Base-by-base conservation (phyloP, 2,113 vertebrate genomes). In the Martes martes region DNA sequence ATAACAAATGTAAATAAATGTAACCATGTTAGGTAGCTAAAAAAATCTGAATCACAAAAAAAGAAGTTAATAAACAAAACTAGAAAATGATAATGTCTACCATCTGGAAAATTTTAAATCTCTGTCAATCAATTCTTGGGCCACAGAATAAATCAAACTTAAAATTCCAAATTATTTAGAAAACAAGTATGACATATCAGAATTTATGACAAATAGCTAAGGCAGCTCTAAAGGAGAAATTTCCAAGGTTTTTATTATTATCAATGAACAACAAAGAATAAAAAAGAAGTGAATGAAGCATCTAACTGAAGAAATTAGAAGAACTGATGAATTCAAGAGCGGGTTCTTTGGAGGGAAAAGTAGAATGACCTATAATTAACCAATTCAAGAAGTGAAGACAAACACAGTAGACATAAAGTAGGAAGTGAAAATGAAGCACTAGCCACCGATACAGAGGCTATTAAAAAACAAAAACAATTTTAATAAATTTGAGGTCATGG, bases 141-240 rank as follows among this genome's bases (percentile, higher is more conserved):
- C 69, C 26, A 87, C 74, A 95, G 31, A 93, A 24, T 85, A 85
- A 86, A 85, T 93, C 50, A 95, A 95, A 79, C 28, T 39, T 95
- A 83, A 95, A 61, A 80, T 61, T 91, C 59, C 21, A 19, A 96
- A 94, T 16, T 71, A 91, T 76, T 88, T 31, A 52, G 15, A 78
- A 95, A 94, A 88, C 23, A 81, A 95, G 74, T 59, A 61, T 23
- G 33, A 33, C 59, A 52, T 31, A 65, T 84, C 31, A 89, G 31
- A 83, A 95, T 80, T 80, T 91, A 89, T 8, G 11, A 73, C 28
- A 39, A 36, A 85, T 6, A 86, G 63, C 80, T 63, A 80, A 92
- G 21, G 36, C 28, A 59, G 52, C 11, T 33, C 39, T 91, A 23
- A 36, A 36, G 11, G 74, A 86, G 57, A 95, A 67, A 95, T 87